Evolutionary conservation across 2,797 vertebrate species (phyloP), one percentile per base, ranked within the genome.

Genomic region (Acanthopagrus latus): DNA sequence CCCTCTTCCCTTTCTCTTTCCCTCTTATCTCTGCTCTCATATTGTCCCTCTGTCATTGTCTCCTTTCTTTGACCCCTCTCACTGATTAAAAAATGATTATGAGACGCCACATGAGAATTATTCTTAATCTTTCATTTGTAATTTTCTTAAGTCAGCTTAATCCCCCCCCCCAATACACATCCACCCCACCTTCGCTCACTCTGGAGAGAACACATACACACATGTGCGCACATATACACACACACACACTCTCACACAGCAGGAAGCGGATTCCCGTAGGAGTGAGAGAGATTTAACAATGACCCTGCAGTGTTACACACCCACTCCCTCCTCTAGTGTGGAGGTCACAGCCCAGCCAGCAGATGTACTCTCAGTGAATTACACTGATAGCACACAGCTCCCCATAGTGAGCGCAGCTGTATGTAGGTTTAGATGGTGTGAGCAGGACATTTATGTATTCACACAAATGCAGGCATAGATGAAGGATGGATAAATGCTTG

Each of bases 51-150:
- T 93, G 92, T 92, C 93, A 94, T 93, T 94, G 92, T 94, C 93
- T 94, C 91, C 89, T 90, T 90, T 88, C 87, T 80, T 79, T 91
- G 89, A 94, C 91, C 94, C 90, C 83, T 89, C 89, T 91, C 83
- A 62, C 93, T 95, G 94, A 94, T 95, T 95, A 94, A 94, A 94
- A 94, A 93, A 94, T 93, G 91, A 95, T 94, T 95, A 94, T 95
- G 92, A 94, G 91, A 92, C 82, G 88, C 91, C 92, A 91, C 93
- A 91, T 88, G 93, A 94, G 94, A 95, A 93, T 94, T 92, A 91
- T 94, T 95, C 92, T 93, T 95, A 95, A 95, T 95, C 93, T 94
- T 92, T 92, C 87, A 90, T 95, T 95, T 94, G 92, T 95, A 93
- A 94, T 95, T 95, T 95, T 94, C 89, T 94, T 92, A 94, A 95